Conservation (phyloP, 2,113 vertebrate genomes). For the Suncus etruscus region DNA sequence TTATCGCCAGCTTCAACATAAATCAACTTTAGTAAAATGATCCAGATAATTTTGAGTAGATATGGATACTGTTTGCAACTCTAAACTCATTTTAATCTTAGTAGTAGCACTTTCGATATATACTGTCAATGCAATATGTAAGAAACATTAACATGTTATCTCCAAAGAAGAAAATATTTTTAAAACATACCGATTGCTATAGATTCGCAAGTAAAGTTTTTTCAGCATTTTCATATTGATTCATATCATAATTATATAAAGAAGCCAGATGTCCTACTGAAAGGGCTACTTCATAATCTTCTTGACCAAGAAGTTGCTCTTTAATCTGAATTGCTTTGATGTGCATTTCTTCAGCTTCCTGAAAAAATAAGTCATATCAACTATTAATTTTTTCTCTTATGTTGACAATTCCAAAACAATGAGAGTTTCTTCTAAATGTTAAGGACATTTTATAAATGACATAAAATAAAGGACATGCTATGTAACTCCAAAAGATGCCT, state of each 20-base stretch:
- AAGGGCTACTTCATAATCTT: slow-evolving; percentile 98
- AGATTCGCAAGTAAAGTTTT: slow-evolving; percentile 96
- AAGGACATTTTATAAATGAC: neutral
- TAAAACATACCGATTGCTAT: slow-evolving; percentile 95
- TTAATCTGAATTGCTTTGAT: slow-evolving; percentile 99
- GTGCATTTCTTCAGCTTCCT: slow-evolving; percentile 99
- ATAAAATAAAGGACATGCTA: neutral
- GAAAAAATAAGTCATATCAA: slow-evolving; percentile 56
- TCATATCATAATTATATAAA: slow-evolving; percentile 99
- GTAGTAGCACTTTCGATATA: too few relatives aligned
- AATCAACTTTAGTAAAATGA: too few relatives aligned
- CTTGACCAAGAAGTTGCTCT: slow-evolving; percentile 98
- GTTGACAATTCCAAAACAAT: slow-evolving; percentile 35
- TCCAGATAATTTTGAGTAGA: too few relatives aligned
- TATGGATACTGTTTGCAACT: too few relatives aligned
- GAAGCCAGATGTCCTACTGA: slow-evolving; percentile 98
- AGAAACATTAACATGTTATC: too few relatives aligned
- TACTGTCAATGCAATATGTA: too few relatives aligned
- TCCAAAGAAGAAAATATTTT: neutral
- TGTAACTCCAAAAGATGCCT: neutral
- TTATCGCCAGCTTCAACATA: too few relatives aligned
- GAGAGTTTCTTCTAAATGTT: slow-evolving; percentile 28
- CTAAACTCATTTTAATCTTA: too few relatives aligned
- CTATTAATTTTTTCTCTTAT: neutral
- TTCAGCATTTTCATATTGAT: slow-evolving; percentile 98